Evolutionary conservation across 2,888 invertebrate genomes (phyloP).

Genomic region (Tachina lurida): DNA sequence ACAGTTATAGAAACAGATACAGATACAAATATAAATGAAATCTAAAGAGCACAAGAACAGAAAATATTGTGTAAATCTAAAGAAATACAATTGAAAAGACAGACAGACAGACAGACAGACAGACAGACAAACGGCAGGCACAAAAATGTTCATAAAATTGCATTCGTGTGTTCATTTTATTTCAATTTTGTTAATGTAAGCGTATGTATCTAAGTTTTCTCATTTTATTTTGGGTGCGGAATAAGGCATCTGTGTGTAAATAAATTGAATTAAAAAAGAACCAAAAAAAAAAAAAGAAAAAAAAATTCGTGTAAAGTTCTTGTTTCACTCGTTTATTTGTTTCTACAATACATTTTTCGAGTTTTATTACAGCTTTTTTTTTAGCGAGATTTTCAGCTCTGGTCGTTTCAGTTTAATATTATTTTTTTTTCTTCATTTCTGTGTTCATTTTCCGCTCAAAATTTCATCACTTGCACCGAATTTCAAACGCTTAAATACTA

Average conservation of each 20-base stretch:
- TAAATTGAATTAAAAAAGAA: conserved; percentile 66
- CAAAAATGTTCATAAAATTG: conserved; percentile 63
- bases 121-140: conserved; percentile 41
- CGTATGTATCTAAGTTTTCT: conserved; percentile 65
- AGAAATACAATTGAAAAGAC: conserved; percentile 35
- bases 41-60: conserved; percentile 8
- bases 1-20: background rate
- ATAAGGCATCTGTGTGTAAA: conserved; percentile 59
- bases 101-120: conserved; percentile 16
- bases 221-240: conserved; percentile 73
- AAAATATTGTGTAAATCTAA: conserved; percentile 57
- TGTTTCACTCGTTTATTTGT: conserved; percentile 48
- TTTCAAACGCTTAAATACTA: conserved; percentile 18
- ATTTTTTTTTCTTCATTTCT: background rate
- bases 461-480: conserved; percentile 51
- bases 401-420: conserved; percentile 27
- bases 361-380: conserved; percentile 49
- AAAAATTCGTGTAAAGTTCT: conserved; percentile 73
- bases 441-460: conserved; percentile 56
- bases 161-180: conserved; percentile 68
- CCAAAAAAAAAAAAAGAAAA: conserved; percentile 55
- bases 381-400: conserved; percentile 50
- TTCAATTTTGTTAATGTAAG: conserved; percentile 53
- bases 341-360: conserved; percentile 2
- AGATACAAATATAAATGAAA: conserved; percentile 17